Conservation (phyloP, 64 coral and sea anemone species). For the Stichodactyla mertensii region DNA sequence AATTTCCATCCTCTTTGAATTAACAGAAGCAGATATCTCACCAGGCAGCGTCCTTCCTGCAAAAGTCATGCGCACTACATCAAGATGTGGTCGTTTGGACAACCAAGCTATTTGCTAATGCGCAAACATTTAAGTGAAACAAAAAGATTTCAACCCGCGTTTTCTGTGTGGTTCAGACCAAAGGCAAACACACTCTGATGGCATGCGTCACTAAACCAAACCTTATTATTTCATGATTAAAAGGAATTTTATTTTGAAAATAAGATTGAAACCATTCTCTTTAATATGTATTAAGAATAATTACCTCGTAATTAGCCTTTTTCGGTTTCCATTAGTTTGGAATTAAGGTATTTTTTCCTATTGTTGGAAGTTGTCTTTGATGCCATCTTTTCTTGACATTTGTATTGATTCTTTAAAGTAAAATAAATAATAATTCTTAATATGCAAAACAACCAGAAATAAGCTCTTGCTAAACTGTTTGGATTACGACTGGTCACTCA, state of each 20-base stretch:
- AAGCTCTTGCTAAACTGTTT: not conserved
- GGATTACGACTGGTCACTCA: not conserved
- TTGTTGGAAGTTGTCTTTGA: not conserved
- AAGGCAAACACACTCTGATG: not conserved
- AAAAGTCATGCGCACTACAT: not conserved
- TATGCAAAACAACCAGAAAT: conserved; percentile 15
- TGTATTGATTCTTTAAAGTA: conserved; percentile 15
- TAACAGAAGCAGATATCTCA: not conserved
- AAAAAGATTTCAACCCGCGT: not conserved
- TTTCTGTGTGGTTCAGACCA: not conserved
- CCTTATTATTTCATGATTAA: not conserved
- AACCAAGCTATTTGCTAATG: conserved; percentile 1
- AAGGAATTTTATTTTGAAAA: not conserved
- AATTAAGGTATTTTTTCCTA: not conserved
- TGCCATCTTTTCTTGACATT: conserved; percentile 4
- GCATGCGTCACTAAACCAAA: not conserved
- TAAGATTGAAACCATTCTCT: not conserved
- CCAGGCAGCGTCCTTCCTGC: not conserved
- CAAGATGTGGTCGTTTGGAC: not conserved
- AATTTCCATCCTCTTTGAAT: too few relatives aligned
- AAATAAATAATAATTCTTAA: conserved; percentile 7
- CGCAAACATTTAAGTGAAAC: conserved; percentile 1
- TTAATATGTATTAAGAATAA: not conserved
- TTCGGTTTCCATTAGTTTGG: not conserved
- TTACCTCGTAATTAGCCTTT: not conserved